A percentile compares a stretch with the other conserved stretches of the same genome.
These are phyloP conservation scores for Psophia crepitans DNA, from an alignment of 2,113 vertebrate genomes.

Conservation along the genomic window DNA sequence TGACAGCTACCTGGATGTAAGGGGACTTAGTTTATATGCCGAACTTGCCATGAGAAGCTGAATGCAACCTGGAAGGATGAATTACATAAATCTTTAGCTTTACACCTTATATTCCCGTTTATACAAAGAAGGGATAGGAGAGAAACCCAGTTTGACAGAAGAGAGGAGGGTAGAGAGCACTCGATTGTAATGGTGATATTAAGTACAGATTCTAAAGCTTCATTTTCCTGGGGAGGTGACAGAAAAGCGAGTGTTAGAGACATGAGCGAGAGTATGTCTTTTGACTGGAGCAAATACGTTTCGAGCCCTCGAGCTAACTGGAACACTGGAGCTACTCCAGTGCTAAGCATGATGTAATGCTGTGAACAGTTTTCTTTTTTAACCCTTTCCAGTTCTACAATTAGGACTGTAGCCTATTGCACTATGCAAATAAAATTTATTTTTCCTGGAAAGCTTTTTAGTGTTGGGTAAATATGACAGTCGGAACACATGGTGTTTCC, in stretches of 20 bases:
- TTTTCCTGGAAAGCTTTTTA: conserved; percentile 11
- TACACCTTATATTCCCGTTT: neutral
- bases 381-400: conserved; percentile 13
- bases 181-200: accelerated
- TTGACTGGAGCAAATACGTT: neutral
- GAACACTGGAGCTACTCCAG: neutral
- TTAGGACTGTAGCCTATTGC: neutral
- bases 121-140: neutral
- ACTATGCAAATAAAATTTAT: neutral
- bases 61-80: neutral
- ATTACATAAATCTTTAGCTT: neutral
- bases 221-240: neutral
- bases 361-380: neutral
- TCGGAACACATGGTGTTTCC: conserved; percentile 38
- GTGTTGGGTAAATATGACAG: conserved; percentile 23
- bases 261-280: neutral
- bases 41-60: neutral
- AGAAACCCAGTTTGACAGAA: neutral
- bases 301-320: neutral
- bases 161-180: neutral
- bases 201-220: neutral
- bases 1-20: neutral
- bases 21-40: neutral
- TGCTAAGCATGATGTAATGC: neutral
- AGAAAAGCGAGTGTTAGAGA: neutral